phyloP scores from a whole-genome alignment of 2,113 vertebrate genomes.

The Malurus alboscapulatus region DNA sequence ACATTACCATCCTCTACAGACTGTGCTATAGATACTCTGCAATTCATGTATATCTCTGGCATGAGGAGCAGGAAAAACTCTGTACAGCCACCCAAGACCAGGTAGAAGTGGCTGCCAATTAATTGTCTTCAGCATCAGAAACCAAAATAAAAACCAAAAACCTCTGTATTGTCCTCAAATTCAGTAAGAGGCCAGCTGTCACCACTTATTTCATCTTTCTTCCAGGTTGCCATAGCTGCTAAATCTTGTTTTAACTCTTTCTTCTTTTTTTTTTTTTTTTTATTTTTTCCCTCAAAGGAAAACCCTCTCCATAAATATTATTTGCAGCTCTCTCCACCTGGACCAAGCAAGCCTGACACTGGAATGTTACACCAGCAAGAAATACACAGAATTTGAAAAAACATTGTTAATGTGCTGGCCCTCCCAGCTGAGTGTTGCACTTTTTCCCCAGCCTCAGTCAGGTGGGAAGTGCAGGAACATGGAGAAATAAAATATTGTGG shows the following conservation, averaged over 20 bases:
- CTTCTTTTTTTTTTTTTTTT: background rate
- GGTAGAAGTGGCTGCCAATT: background rate
- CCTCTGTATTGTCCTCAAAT: background rate
- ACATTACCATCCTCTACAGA: background rate
- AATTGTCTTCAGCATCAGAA: background rate
- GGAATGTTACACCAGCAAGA: background rate
- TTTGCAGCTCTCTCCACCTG: background rate
- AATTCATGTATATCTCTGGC: background rate
- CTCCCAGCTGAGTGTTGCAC: background rate
- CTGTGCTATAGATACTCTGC: background rate
- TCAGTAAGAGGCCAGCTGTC: background rate
- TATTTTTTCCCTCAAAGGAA: background rate
- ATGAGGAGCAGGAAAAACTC: background rate
- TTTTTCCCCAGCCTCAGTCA: background rate
- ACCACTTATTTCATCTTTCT: background rate
- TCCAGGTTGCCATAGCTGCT: background rate
- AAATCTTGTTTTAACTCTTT: background rate
- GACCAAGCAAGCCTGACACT: background rate
- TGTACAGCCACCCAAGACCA: background rate
- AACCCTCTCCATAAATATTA: background rate
- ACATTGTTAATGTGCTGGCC: background rate
- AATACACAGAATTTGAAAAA: background rate
- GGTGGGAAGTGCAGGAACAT: background rate
- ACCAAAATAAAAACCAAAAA: background rate
- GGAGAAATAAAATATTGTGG: background rate